Base-by-base conservation (phyloP, 2,888 invertebrate species). In the Uloborus plumipes region DNA sequence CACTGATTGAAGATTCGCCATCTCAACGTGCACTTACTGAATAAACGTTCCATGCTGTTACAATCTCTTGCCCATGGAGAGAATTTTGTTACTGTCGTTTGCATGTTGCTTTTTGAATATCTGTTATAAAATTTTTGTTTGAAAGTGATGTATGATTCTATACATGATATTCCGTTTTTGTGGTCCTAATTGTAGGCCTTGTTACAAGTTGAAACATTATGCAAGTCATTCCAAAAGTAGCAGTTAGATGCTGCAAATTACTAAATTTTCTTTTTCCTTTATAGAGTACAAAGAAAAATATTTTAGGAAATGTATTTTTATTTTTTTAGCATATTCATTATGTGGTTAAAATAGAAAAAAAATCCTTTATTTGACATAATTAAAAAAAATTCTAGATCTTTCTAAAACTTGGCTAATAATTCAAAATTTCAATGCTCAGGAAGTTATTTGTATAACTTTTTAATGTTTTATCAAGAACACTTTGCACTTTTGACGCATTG, bases 41-140 rank as follows among this genome's bases (percentile, higher is more conserved):
- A 59, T 71, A 49, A n/a, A 74, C 74, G 80, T 81, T 81, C 80
- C 74, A 81, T 70, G 64, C 74, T 70, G 80, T 80, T 73, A 73
- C 73, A 67, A 62, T 70, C 74, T 74, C 73, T 73, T 76, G 61
- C 67, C 69, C 47, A 7, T 55, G 18, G 20, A 39, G 55, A 81
- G 80, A 81, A 67, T 61, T 74, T 75, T 81, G 74, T 81, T 74
- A 64, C 70, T 65, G 74, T 74, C 62, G 67, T 50, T 58, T 50
- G 65, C 65, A 22, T 51, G 16, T 47, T 72, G 69, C 70, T 81
- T 49, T 64, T 78, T 51, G 61, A 66, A 67, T 55, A 62, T 64
- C 74, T 74, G 53, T 65, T 55, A 16, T 20, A 65, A 59, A 62
- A 69, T 69, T 51, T 9, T 53, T 51, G 64, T 65, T 55, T 50